Conservation (phyloP, 2,113 vertebrate species). For the Carassius gibelio region DNA sequence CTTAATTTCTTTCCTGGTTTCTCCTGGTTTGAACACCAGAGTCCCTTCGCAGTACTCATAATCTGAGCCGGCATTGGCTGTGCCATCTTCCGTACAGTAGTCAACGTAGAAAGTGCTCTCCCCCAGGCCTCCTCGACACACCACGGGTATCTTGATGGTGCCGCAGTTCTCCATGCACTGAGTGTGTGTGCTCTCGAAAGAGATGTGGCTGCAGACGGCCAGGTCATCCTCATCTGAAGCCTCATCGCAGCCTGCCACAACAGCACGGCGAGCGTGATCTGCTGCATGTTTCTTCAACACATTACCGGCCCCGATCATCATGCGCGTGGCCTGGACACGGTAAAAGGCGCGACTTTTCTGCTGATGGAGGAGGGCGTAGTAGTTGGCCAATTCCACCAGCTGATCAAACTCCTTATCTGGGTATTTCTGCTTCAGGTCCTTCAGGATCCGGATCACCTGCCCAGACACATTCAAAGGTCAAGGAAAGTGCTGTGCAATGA, state of each 20-base stretch:
- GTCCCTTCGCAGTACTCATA: conserved; percentile 84
- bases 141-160: conserved; percentile 78
- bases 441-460: conserved; percentile 91
- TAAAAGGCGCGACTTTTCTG: conserved; percentile 98
- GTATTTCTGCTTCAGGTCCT: conserved; percentile 94
- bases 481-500: not conserved
- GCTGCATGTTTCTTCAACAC: conserved; percentile 88
- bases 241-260: conserved; percentile 62
- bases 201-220: conserved; percentile 83
- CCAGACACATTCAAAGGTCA: conserved; percentile 7
- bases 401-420: conserved; percentile 94
- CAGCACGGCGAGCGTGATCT: conserved; percentile 77
- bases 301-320: conserved; percentile 95
- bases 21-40: conserved; percentile 81
- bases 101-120: conserved; percentile 95
- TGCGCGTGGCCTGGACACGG: conserved; percentile 88
- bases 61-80: conserved; percentile 92
- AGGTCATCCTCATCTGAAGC: conserved; percentile 65
- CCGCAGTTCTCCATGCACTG: conserved; percentile 99
- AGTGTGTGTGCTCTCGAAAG: conserved; percentile 85
- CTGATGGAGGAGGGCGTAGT: conserved; percentile 90
- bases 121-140: conserved; percentile 81
- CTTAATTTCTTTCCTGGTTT: conserved; percentile 77
- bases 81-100: conserved; percentile 94
- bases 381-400: conserved; percentile 92